These are phyloP conservation scores for Frankliniella intonsa DNA, from an alignment of 2,888 invertebrate genomes.

Conservation along the genomic window DNA sequence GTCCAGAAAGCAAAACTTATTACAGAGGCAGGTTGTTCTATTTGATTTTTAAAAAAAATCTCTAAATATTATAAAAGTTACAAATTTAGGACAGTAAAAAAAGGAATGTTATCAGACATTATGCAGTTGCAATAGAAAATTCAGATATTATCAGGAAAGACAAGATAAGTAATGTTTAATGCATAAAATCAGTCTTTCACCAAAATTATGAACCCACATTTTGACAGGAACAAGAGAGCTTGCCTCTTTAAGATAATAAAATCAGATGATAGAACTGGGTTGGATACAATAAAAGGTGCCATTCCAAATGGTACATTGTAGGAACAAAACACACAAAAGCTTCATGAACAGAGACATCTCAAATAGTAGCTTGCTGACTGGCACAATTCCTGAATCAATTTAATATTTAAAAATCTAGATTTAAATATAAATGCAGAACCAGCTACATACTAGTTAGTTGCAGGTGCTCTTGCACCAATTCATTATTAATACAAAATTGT, in stretches of 20 bases:
- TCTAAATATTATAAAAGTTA: background rate
- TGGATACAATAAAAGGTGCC: too few species aligned
- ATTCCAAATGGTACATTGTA: background rate
- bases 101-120: slow-evolving; percentile 5
- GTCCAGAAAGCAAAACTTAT: background rate
- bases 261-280: too few species aligned
- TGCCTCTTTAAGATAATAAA: too few species aligned
- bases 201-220: background rate
- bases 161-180: background rate
- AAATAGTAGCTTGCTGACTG: too few species aligned
- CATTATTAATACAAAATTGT: too few species aligned
- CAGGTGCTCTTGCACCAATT: background rate
- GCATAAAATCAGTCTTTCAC: background rate
- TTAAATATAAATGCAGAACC: slow-evolving; percentile 23
- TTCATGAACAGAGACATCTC: background rate
- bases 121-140: background rate
- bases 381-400: background rate
- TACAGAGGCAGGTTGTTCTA: too few species aligned
- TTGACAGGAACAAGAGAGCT: background rate
- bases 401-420: background rate
- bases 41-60: background rate
- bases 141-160: too few species aligned
- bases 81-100: background rate
- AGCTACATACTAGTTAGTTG: slow-evolving; percentile 8
- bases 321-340: background rate